phyloP scores from a whole-genome alignment of 1,140 invertebrate genomes.

The Aphis craccivora region DNA sequence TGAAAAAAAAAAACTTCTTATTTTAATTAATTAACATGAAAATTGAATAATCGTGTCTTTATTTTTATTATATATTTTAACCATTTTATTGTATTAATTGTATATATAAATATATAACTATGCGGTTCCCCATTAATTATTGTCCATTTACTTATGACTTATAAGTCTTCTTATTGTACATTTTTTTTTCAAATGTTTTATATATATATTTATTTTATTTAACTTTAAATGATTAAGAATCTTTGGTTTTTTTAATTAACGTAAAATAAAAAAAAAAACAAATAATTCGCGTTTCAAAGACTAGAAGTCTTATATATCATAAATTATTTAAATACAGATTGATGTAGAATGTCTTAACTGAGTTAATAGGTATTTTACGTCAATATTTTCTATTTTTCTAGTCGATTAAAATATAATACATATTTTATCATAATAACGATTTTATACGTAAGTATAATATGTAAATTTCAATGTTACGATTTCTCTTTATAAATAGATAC shows the following conservation, averaged over 20 bases:
- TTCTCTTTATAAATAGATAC: conserved; percentile 39
- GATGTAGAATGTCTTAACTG: neutral
- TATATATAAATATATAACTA: neutral
- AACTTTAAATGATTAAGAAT: neutral
- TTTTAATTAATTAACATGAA: neutral
- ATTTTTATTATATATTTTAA: neutral
- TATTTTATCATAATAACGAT: conserved; percentile 2
- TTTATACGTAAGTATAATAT: neutral
- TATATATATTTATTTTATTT: neutral
- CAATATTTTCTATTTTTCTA: neutral
- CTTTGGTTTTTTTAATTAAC: neutral
- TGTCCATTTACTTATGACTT: neutral
- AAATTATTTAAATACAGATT: neutral
- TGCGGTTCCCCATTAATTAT: neutral
- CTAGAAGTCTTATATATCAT: neutral
- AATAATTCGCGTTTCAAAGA: neutral
- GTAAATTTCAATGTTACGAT: conserved; percentile 27
- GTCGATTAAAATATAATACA: neutral
- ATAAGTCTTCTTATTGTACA: neutral
- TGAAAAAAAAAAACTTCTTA: neutral
- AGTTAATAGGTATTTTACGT: neutral
- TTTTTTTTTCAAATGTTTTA: neutral
- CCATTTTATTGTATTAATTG: too few species aligned
- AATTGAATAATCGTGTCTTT: neutral
- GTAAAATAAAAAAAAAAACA: neutral